A percentile compares a stretch with the other conserved stretches of the same genome.
Evolutionary conservation across 2,113 vertebrate species (phyloP).

Genomic region (Brachypodius melanocephalos): DNA sequence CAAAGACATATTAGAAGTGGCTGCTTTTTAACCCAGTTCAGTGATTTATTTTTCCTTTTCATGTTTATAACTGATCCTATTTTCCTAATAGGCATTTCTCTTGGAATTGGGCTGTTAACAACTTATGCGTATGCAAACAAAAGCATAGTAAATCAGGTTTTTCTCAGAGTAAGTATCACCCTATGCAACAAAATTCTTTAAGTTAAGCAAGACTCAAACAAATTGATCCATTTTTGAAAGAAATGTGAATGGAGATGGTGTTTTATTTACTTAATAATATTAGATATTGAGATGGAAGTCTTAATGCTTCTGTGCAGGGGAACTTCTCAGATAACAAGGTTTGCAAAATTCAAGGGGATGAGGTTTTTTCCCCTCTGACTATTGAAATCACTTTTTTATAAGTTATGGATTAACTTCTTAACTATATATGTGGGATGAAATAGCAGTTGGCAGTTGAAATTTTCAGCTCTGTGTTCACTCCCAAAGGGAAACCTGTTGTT

Average conservation of each 20-base stretch:
- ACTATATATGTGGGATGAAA: not conserved
- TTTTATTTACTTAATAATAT: not conserved
- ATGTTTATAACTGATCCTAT: slow-evolving; percentile 73
- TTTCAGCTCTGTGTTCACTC: not conserved
- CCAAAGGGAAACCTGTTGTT: not conserved
- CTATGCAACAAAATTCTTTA: slow-evolving; percentile 32
- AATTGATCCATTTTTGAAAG: slow-evolving; percentile 9
- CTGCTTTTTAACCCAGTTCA: slow-evolving; percentile 25
- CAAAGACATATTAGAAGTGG: not conserved
- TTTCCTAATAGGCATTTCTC: slow-evolving; percentile 88
- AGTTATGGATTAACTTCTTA: not conserved
- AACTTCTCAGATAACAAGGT: not conserved
- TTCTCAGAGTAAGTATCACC: slow-evolving; percentile 89
- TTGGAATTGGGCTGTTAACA: slow-evolving; percentile 93
- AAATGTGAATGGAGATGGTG: not conserved
- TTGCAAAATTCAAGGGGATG: not conserved
- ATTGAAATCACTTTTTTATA: not conserved
- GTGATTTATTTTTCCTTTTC: not conserved
- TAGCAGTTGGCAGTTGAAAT: not conserved
- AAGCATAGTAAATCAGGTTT: slow-evolving; percentile 95
- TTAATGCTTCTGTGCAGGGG: not conserved
- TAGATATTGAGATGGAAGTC: not conserved
- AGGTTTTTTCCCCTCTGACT: not conserved
- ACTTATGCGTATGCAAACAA: slow-evolving; percentile 97
- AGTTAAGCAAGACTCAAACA: slow-evolving; percentile 26